A percentile compares a stretch with the other conserved stretches of the same genome.
Conservation (phyloP, 1,140 invertebrate species). For the Neodiprion lecontei region DNA sequence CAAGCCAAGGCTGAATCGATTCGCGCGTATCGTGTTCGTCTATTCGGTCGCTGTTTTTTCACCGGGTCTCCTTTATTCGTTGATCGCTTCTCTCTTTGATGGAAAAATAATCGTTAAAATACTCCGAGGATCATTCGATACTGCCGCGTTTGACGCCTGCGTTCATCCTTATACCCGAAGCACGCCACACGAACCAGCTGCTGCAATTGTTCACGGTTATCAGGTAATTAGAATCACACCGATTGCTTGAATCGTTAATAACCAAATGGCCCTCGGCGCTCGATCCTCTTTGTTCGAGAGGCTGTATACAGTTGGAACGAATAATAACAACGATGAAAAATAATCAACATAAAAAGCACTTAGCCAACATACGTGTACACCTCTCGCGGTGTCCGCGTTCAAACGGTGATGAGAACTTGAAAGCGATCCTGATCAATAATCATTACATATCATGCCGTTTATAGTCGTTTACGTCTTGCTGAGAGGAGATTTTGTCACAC, state of each 20-base stretch:
- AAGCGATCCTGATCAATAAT: neutral
- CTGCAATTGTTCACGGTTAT: conserved; percentile 1
- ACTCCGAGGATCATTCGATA: neutral
- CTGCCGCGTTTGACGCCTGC: too few relatives aligned
- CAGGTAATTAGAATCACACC: conserved; percentile 1
- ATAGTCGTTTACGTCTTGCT: neutral
- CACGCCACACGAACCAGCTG: neutral
- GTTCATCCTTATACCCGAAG: neutral
- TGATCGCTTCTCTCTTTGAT: neutral
- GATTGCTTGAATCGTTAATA: conserved; percentile 5
- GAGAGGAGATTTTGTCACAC: neutral
- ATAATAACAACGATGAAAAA: neutral
- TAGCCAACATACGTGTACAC: too few relatives aligned
- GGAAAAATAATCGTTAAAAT: neutral
- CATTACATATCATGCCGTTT: neutral
- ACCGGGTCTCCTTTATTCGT: neutral
- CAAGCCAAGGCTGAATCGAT: neutral
- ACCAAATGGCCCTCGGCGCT: neutral
- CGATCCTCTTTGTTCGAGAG: neutral
- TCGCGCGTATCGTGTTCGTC: neutral
- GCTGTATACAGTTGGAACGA: too few relatives aligned
- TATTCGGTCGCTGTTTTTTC: neutral
- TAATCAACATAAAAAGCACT: neutral
- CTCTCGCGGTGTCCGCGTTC: too few relatives aligned
- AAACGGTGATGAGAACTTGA: too few relatives aligned